Evolutionary conservation across 2,797 vertebrate species (phyloP).

Genomic region (Cygnus olor): DNA sequence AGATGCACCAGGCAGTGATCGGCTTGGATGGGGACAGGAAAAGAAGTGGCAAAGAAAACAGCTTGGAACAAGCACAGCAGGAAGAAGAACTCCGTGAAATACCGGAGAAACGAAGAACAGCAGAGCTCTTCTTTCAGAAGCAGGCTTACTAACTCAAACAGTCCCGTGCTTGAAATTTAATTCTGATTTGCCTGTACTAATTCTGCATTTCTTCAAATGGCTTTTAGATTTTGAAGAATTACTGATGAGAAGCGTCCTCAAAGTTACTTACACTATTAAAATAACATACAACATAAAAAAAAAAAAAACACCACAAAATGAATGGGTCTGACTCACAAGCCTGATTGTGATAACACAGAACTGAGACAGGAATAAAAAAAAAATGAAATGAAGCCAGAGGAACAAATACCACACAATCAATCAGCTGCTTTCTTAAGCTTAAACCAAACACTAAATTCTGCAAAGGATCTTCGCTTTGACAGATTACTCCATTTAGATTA

Average conservation of each 20-base stretch:
- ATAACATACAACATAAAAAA: background rate
- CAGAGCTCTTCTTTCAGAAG: background rate
- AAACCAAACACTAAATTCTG: background rate
- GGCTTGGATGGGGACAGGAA: background rate
- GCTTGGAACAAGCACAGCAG: background rate
- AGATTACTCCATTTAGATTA: background rate
- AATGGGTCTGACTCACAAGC: background rate
- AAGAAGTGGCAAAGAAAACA: background rate
- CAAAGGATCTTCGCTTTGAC: background rate
- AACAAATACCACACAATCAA: background rate
- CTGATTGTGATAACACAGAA: background rate
- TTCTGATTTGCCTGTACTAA: background rate
- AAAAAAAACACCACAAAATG: background rate
- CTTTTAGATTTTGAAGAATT: background rate
- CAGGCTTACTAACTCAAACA: background rate
- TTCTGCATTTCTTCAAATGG: conserved; percentile 25
- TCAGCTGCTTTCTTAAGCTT: background rate
- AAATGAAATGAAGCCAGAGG: background rate
- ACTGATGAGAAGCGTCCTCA: background rate
- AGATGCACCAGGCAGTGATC: background rate
- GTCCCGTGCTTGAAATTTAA: background rate
- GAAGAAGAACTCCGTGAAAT: background rate
- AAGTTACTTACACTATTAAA: background rate
- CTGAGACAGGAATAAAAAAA: background rate
- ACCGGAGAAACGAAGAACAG: background rate